Evolutionary conservation across 1,140 invertebrate species (phyloP).

Genomic region (Pseudomyrmex pallidus): DNA sequence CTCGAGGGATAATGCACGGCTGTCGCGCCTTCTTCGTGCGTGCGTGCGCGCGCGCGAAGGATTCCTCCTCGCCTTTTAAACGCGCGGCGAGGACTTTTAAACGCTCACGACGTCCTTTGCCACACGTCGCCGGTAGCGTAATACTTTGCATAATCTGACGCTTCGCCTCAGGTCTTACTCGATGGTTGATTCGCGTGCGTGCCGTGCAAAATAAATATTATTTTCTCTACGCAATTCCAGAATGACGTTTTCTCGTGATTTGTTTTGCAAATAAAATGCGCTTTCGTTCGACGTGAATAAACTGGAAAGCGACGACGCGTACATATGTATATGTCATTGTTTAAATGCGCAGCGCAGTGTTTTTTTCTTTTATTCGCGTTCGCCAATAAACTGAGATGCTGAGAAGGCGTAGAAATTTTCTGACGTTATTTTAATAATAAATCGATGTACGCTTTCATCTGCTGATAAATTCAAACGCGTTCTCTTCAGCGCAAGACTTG

Average conservation of each 20-base stretch:
- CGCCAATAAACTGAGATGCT: neutral
- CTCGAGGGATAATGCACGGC: constrained; percentile 49
- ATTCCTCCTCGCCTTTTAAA: too few species aligned
- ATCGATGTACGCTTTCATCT: neutral
- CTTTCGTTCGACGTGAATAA: constrained; percentile 25
- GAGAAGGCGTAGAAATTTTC: neutral
- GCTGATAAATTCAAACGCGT: neutral
- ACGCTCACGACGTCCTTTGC: constrained; percentile 55
- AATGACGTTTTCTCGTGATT: constrained; percentile 1
- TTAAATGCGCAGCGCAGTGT: neutral
- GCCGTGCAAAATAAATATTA: constrained; percentile 28
- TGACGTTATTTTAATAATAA: neutral
- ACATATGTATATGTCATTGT: neutral
- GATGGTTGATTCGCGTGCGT: neutral
- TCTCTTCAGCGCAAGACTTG: neutral
- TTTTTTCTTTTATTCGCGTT: neutral
- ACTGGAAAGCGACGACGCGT: neutral
- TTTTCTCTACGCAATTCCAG: constrained; percentile 1
- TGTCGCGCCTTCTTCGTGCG: constrained; percentile 26
- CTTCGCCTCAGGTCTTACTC: neutral
- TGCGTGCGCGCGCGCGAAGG: too few species aligned
- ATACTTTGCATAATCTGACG: neutral
- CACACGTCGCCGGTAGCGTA: constrained; percentile 38
- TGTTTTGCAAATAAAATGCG: constrained; percentile 32
- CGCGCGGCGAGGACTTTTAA: constrained; percentile 35